Base-by-base conservation (phyloP, 2,797 vertebrate species). In the Gouania willdenowi region DNA sequence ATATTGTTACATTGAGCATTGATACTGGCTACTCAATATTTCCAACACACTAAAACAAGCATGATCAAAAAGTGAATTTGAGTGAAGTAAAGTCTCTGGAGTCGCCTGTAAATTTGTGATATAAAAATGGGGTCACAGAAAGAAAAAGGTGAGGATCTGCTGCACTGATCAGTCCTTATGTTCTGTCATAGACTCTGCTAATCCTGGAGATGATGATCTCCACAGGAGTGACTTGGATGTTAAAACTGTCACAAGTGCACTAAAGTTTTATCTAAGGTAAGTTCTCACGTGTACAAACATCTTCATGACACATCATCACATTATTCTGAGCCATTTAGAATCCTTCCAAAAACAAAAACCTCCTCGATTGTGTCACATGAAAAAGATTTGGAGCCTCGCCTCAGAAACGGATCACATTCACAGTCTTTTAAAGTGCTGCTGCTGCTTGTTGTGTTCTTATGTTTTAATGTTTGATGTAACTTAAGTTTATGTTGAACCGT, bases 251-350 rank as follows among this genome's bases (percentile, higher is more conserved):
- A 96, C 97, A 25, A 99, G 97, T 70, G 94, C 95, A 2, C 75
- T 99, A 68, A 99, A 99, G 85, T 98, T 96, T 81, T 99, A 98
- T 73, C 89, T 98, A 45, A 94, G 96, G 95, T 98, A 75, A 26
- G 82, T 75, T 12, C 46, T 10, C 17, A 8, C 20, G 21, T n/a
- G n/a, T n/a, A 8, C 6, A 8, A 6, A 8, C 3, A n/a, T n/a
- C n/a, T n/a, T n/a, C n/a, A n/a, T n/a, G 21, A 23, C 21, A 8
- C 21, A 13, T 14, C 13, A 13, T 13, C 14, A 13, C 13, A 13
- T 14, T 13, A 9, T 4, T 24, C n/a, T 3, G 7, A 39, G 36
- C n/a, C 11, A 28, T 25, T 31, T 10, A 10, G 1, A 0, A 3
- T 5, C 51, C 38, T 49, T 28, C 21, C 12, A 30, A 8, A 26